Evolutionary conservation across 2,888 invertebrate genomes (phyloP), one percentile per base, ranked within the genome.

Genomic region (Melangyna quadrimaculata): DNA sequence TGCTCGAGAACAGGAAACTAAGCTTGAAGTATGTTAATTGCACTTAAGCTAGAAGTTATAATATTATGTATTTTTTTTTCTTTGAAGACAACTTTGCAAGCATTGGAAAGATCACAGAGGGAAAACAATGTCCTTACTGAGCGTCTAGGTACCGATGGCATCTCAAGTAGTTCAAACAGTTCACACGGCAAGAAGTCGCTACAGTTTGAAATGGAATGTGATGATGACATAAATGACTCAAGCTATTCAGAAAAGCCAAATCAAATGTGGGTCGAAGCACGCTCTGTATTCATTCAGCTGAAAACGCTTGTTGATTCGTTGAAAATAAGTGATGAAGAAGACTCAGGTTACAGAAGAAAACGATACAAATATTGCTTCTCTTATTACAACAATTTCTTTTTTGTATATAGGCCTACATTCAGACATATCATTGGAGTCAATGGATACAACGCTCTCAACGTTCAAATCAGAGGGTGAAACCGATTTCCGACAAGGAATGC

Each of bases 171-270:
- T 63, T 79, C 87, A 22, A 87, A 80, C 69, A 71, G 72, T 69
- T 89, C 89, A 74, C 89, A 90, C 88, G 90, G 93, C 88, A 89
- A 93, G 90, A 90, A 93, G 90, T 97, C 98, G 24, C 94, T 98
- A 79, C 96, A 97, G 90, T 97, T 96, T 88, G 98, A 98, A 94
- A 96, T 98, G 95, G 97, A 98, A 91, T 94, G 96, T 67, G 95
- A 95, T 88, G 96, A 96, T 81, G 94, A 94, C 70, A 90, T 89
- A 70, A 94, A 93, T n/a, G 93, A 94, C 59, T 92, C 92, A 9
- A 93, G 92, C 69, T 91, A 90, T 61, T 92, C 93, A 12, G 91
- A 90, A 90, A 89, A 91, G 90, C 88, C 92, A 88, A 90, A 93
- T 90, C 93, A 95, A 94, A 93, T 94, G 93, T 91, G 94, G 88